Conservation (phyloP, 2,113 vertebrate species). For the Lepisosteus osseus region DNA sequence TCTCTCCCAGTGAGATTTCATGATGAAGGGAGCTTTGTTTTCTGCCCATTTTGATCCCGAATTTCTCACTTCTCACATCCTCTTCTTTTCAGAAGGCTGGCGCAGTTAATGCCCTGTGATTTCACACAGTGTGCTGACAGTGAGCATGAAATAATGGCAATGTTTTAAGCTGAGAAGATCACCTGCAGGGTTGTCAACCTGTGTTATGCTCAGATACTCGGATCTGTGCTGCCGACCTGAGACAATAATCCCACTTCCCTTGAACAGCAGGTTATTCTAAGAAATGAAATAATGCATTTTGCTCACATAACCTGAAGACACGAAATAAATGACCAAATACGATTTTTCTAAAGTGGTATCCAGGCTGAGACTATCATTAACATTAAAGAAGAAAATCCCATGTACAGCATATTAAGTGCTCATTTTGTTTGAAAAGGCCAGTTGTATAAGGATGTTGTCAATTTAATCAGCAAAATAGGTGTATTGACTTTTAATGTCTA, state of each 20-base stretch:
- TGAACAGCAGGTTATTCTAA: too few species aligned
- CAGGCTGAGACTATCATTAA: neutral
- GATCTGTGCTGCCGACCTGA: neutral
- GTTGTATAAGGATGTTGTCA: too few species aligned
- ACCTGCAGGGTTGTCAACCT: constrained; percentile 1
- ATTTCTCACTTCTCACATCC: neutral
- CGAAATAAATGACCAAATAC: neutral
- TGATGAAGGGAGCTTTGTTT: constrained; percentile 3
- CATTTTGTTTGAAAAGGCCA: too few species aligned
- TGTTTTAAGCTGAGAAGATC: neutral
- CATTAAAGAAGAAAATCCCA: neutral
- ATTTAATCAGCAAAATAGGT: too few species aligned
- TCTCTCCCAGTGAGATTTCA: constrained; percentile 1
- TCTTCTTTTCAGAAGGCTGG: neutral
- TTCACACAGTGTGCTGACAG: constrained; percentile 15
- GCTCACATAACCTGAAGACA: too few species aligned
- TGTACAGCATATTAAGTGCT: too few species aligned
- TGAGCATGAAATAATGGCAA: constrained; percentile 2
- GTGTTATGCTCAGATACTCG: neutral
- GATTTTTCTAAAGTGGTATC: neutral
- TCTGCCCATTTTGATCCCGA: neutral
- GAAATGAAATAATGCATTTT: too few species aligned
- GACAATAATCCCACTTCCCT: neutral
- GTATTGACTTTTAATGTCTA: too few species aligned
- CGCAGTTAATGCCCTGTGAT: constrained; percentile 11